Evolutionary conservation across 2,113 vertebrate species (phyloP).

Genomic region (Myrmecophaga tridactyla): DNA sequence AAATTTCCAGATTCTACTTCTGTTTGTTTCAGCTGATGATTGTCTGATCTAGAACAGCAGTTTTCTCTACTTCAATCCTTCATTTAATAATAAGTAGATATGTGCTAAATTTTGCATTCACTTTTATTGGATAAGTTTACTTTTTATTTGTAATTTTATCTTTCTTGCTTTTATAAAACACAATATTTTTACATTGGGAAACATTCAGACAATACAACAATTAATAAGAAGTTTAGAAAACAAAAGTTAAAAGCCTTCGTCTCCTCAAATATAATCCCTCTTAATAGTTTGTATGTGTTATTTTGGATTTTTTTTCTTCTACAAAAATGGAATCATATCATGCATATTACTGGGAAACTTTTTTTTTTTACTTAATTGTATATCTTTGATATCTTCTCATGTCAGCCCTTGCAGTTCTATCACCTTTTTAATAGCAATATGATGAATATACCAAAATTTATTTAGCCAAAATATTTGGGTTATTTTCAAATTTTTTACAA

Average conservation of each 20-base stretch:
- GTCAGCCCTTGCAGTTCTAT: background rate
- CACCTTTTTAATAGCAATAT: background rate
- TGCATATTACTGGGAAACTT: background rate
- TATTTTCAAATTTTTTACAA: background rate
- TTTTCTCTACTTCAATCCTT: background rate
- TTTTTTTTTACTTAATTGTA: background rate
- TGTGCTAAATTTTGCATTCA: background rate
- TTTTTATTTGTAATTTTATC: conserved; percentile 29
- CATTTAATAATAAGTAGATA: background rate
- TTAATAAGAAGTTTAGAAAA: conserved; percentile 25
- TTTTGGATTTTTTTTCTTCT: background rate
- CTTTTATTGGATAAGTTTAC: background rate
- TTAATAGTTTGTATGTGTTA: background rate
- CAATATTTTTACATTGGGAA: background rate
- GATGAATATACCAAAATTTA: background rate
- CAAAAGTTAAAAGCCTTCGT: background rate
- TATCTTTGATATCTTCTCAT: background rate
- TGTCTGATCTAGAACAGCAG: background rate
- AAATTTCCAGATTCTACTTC: background rate
- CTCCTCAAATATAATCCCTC: background rate
- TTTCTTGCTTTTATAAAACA: background rate
- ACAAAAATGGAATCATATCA: background rate
- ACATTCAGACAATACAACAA: background rate
- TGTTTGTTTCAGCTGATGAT: conserved; percentile 6
- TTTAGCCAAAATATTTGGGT: background rate